Percentiles rank a stretch among this genome's conserved stretches.
Conservation (phyloP, 2,113 vertebrate genomes). For the Sinocyclocheilus anshuiensis region DNA sequence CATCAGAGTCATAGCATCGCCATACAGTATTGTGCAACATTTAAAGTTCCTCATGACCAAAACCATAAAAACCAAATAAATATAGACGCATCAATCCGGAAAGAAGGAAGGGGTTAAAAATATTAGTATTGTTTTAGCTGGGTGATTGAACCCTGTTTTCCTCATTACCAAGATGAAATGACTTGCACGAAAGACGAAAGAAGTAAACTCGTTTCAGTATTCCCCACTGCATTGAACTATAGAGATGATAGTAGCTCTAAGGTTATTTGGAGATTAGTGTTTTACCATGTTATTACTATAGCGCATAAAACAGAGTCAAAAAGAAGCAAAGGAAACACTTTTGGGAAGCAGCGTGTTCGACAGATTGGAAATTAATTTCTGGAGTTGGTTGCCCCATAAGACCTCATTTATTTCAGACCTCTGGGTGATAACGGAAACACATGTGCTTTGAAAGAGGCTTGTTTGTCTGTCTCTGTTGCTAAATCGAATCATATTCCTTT, state of each 20-base stretch:
- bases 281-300: neutral
- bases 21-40: neutral
- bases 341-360: neutral
- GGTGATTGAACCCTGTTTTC: neutral
- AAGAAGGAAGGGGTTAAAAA: neutral
- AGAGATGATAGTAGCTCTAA: neutral
- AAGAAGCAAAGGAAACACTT: neutral
- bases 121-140: neutral
- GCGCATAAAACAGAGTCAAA: neutral
- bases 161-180: neutral
- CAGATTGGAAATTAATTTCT: neutral
- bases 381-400: slow-evolving; percentile 17
- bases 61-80: neutral
- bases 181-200: neutral
- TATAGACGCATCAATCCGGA: neutral
- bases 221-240: neutral
- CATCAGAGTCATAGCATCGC: neutral
- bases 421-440: slow-evolving; percentile 12
- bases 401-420: slow-evolving; percentile 33
- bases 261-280: neutral
- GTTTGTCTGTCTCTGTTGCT: slow-evolving; percentile 19
- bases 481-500: neutral
- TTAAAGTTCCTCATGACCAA: neutral
- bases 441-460: slow-evolving; percentile 5
- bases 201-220: neutral